Evolutionary conservation across 2,888 invertebrate species (phyloP).

Genomic region (Xanthostigma xanthostigma): DNA sequence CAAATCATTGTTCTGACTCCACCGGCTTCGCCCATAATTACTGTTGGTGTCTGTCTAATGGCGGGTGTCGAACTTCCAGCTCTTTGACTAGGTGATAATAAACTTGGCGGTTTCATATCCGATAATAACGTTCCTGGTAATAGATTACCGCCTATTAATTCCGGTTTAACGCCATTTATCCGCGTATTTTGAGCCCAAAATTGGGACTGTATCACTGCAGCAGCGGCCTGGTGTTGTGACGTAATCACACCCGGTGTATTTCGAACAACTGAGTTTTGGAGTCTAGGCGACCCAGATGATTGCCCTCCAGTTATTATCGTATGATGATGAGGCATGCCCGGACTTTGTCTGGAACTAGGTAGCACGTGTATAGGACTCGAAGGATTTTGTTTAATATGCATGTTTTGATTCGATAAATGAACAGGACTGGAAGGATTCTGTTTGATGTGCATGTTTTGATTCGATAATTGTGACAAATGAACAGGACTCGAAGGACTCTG

Average conservation of each 20-base stretch:
- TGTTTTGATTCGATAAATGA: neutral
- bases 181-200: constrained; percentile 35
- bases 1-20: constrained; percentile 63
- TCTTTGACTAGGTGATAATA: constrained; percentile 27
- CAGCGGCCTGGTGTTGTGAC: constrained; percentile 18
- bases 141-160: constrained; percentile 52
- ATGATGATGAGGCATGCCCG: neutral
- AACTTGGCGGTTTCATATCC: constrained; percentile 20
- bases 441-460: neutral
- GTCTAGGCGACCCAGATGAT: constrained; percentile 10
- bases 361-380: neutral
- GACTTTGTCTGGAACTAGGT: neutral
- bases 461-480: neutral
- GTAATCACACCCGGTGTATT: constrained; percentile 23
- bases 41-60: constrained; percentile 61
- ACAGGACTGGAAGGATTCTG: constrained; percentile 6
- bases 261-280: constrained; percentile 11
- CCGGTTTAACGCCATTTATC: constrained; percentile 69
- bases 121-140: constrained; percentile 13
- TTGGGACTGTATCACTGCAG: constrained; percentile 22
- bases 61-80: constrained; percentile 7
- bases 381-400: neutral
- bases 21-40: constrained; percentile 87
- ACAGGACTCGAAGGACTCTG: constrained; percentile 2
- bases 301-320: constrained; percentile 7